Base-by-base conservation (phyloP, 2,113 vertebrate genomes). In the Brienomyrus longianalis region DNA sequence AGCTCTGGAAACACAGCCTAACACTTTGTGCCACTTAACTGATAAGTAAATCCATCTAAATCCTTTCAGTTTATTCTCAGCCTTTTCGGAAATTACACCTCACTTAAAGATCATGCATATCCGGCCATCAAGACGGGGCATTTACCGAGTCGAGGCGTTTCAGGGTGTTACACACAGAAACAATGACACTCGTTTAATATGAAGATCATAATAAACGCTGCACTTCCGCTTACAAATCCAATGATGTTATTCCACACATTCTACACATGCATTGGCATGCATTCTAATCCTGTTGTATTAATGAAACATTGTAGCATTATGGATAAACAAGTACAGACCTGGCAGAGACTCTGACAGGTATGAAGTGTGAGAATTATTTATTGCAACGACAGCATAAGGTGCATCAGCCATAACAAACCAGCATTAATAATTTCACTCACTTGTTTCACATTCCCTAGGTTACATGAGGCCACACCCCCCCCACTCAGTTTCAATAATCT, bases 11-110 rank as follows among this genome's bases (percentile, higher is more conserved):
- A 83, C 15, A 47, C 17, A 77, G 70, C 70, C 70, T n/a, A 62
- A 47, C 43, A 39, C 89, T 83, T 56, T 45, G 43, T 89, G 43
- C 39, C 19, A 21, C 7, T 3, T n/a, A n/a, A 47, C 35, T 47
- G 89, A 89, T 89, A 89, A 89, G 89, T 45, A 84, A 48, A 89
- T 85, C 52, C 56, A 66, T 39, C 87, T 88, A 84, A 88, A 83
- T 85, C 89, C 80, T 85, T 56, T 62, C 89, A 56, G 6, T 11
- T 89, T 80, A 54, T 90, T 80, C 50, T 54, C 21, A 9, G 3
- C 31, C 89, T 80, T 56, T 56, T 43, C 54, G 87, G 89, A 80
- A 87, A 80, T 74, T 56, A 74, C 35, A 74, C 31, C 48, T 87
- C 62, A 80, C 56, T 90, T 70, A 74, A 80, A 87, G 85, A 48